phyloP scores from a whole-genome alignment of 2,113 vertebrate species.

The Isichthys henryi region DNA sequence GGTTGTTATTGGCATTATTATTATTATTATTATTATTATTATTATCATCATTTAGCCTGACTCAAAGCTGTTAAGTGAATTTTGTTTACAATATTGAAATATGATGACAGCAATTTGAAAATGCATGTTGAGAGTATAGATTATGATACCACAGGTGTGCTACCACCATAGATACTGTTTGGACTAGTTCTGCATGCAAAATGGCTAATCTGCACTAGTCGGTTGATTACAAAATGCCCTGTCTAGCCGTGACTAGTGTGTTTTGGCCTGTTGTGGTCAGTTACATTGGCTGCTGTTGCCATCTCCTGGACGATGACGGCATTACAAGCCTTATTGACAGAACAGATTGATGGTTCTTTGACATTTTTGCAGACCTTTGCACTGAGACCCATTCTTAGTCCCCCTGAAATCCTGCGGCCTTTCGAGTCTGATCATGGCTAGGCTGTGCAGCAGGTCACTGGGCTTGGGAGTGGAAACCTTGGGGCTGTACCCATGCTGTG shows the following conservation, averaged over 20 bases:
- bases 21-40: not conserved
- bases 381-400: not conserved
- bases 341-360: not conserved
- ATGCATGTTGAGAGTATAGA: not conserved
- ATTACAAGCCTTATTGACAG: not conserved
- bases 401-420: not conserved
- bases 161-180: not conserved
- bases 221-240: not conserved
- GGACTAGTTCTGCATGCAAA: not conserved
- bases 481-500: not conserved
- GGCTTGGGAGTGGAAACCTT: not conserved
- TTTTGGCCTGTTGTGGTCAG: not conserved
- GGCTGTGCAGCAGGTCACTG: not conserved
- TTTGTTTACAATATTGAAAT: not conserved
- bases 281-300: not conserved
- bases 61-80: not conserved
- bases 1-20: too few relatives aligned
- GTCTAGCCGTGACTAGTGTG: not conserved
- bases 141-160: not conserved
- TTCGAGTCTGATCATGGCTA: not conserved
- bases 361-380: not conserved
- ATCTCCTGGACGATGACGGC: conserved; percentile 29
- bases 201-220: not conserved
- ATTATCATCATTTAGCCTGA: not conserved
- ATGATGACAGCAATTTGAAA: not conserved